Evolutionary conservation across 2,888 invertebrate species (phyloP).

Genomic region (Drosophila tanythrix): DNA sequence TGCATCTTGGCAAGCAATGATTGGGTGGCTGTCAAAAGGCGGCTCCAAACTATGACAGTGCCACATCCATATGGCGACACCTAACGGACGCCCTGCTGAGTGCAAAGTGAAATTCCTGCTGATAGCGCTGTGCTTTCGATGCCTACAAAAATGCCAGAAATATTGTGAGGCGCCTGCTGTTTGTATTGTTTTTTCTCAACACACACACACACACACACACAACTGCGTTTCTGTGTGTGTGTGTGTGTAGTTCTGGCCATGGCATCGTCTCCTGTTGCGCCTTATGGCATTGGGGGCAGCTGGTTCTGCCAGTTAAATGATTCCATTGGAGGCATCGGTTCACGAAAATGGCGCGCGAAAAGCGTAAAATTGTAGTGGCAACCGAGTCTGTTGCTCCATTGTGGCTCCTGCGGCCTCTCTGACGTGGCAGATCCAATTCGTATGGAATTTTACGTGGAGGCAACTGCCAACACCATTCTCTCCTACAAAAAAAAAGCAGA

Average conservation of each 20-base stretch:
- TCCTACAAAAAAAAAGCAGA: not conserved
- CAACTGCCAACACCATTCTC: constrained; percentile 11
- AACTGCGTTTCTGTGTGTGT: not conserved
- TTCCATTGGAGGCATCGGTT: constrained; percentile 29
- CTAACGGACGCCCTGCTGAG: constrained; percentile 33
- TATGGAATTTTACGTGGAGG: constrained; percentile 67
- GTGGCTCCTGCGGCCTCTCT: constrained; percentile 21
- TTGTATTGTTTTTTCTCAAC: constrained; percentile 38
- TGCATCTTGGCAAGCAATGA: constrained; percentile 9
- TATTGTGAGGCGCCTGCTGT: constrained; percentile 50
- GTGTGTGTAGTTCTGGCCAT: constrained; percentile 27
- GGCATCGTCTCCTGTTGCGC: constrained; percentile 74
- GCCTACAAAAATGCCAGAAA: constrained; percentile 59
- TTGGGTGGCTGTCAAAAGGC: constrained; percentile 25
- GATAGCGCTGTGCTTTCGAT: constrained; percentile 20
- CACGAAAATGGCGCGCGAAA: constrained; percentile 61
- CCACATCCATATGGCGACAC: constrained; percentile 26
- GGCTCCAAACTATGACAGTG: constrained; percentile 34
- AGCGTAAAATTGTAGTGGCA: constrained; percentile 55
- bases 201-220: constrained; percentile 1
- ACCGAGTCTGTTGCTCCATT: constrained; percentile 7
- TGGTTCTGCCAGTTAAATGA: constrained; percentile 44
- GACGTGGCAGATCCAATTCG: constrained; percentile 45
- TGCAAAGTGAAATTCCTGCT: constrained; percentile 37
- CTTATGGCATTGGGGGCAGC: constrained; percentile 40